Percentiles rank a stretch among this genome's conserved stretches.
phyloP scores from a whole-genome alignment of 2,888 invertebrate genomes.

The Mesoligia furuncula region DNA sequence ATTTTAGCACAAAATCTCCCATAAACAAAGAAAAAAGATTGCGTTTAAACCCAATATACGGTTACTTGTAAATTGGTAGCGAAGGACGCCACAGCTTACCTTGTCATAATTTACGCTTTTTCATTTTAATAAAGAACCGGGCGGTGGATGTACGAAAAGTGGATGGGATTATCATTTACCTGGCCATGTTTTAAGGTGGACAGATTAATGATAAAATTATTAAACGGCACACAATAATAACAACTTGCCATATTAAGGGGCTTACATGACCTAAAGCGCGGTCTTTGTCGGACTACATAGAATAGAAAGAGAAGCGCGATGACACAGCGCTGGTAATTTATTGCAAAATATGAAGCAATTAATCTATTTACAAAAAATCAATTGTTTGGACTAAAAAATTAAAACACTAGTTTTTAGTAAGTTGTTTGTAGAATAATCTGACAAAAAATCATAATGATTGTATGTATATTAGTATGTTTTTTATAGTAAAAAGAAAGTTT shows the following conservation, averaged over 20 bases:
- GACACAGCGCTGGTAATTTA: no score
- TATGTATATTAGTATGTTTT: no score
- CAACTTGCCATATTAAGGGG: background rate
- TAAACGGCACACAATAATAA: background rate
- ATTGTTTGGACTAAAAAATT: no score
- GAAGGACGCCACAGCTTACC: constrained; percentile 51
- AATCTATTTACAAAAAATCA: no score
- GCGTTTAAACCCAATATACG: constrained; percentile 58
- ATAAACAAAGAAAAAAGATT: constrained; percentile 55
- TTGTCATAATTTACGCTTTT: constrained; percentile 61
- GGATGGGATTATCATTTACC: constrained; percentile 44
- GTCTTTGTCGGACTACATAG: no score
- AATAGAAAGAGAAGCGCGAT: no score
- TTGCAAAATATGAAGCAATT: no score
- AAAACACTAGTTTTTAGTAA: no score
- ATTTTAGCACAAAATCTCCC: constrained; percentile 37
- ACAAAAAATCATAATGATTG: no score
- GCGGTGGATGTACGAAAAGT: constrained; percentile 38
- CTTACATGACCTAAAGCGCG: no score
- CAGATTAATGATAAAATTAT: constrained; percentile 22
- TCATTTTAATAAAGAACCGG: constrained; percentile 59
- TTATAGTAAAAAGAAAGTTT: no score
- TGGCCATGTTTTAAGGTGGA: constrained; percentile 15
- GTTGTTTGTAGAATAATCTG: no score
- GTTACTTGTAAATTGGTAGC: constrained; percentile 59